Percentiles rank a stretch among this genome's conserved stretches.
Evolutionary conservation across 2,797 vertebrate species (phyloP).

Genomic region (Esox lucius): DNA sequence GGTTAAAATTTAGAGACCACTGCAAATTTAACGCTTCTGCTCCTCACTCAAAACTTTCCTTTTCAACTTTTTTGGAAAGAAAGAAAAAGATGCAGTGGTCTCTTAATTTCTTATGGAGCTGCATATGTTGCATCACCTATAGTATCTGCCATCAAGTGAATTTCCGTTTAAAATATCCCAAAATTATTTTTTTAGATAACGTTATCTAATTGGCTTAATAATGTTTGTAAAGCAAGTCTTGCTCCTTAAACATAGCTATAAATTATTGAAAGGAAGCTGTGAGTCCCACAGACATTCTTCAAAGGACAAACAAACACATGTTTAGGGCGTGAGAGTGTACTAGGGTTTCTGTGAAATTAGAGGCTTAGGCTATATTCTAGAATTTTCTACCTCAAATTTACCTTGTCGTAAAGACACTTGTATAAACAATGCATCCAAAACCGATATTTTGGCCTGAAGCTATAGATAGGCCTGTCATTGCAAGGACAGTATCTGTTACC

Average conservation of each 20-base stretch:
- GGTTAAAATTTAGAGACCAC: too few relatives aligned
- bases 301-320: slow-evolving; percentile 25
- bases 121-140: background rate
- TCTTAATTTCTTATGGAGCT: too few relatives aligned
- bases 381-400: slow-evolving; percentile 15
- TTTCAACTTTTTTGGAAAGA: too few relatives aligned
- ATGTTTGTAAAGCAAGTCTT: background rate
- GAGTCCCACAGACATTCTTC: background rate
- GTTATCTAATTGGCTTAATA: background rate
- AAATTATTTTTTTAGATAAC: background rate
- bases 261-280: background rate
- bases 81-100: too few relatives aligned
- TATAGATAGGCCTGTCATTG: background rate
- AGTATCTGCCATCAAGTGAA: background rate
- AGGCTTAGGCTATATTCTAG: slow-evolving; percentile 27
- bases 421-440: background rate
- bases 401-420: slow-evolving; percentile 17
- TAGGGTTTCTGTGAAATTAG: slow-evolving; percentile 39
- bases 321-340: slow-evolving; percentile 42
- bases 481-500: background rate
- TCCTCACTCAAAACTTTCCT: too few relatives aligned
- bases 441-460: background rate
- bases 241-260: background rate
- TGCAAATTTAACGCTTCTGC: too few relatives aligned
- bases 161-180: background rate